A percentile compares a stretch with the other conserved stretches of the same genome.
These are phyloP conservation scores for Latrodectus geometricus DNA, from an alignment of 1,140 invertebrate species.

Conservation along the genomic window DNA sequence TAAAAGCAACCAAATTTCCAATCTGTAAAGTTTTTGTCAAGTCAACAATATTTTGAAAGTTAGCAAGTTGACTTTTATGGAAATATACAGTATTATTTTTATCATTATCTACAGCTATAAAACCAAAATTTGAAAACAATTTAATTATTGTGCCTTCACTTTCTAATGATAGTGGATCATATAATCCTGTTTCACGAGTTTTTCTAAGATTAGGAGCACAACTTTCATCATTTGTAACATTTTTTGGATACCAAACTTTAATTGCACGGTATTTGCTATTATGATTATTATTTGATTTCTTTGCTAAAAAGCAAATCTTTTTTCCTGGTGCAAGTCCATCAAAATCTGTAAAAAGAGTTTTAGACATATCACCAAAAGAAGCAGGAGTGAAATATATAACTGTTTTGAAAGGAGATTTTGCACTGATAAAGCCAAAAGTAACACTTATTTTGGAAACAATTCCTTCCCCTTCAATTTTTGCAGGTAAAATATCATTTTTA, in stretches of 20 bases:
- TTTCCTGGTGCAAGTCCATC: neutral
- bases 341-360: neutral
- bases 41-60: conserved; percentile 32
- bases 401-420: conserved; percentile 25
- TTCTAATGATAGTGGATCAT: conserved; percentile 23
- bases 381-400: conserved; percentile 32
- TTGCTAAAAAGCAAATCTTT: conserved; percentile 30
- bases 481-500: neutral
- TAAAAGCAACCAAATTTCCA: conserved; percentile 35
- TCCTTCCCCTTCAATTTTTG: neutral
- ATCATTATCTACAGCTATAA: conserved; percentile 24
- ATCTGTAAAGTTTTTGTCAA: conserved; percentile 19
- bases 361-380: neutral
- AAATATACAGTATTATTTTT: conserved; percentile 32
- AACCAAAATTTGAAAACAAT: conserved; percentile 27
- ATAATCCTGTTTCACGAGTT: conserved; percentile 29
- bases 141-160: conserved; percentile 29
- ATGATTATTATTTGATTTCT: neutral
- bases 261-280: conserved; percentile 22
- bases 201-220: conserved; percentile 10
- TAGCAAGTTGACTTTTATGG: conserved; percentile 6
- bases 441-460: conserved; percentile 23
- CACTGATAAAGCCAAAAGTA: conserved; percentile 35
- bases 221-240: conserved; percentile 15
- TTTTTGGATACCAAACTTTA: conserved; percentile 23